Conservation (phyloP, 2,888 invertebrate genomes). For the Zonitis immaculata region DNA sequence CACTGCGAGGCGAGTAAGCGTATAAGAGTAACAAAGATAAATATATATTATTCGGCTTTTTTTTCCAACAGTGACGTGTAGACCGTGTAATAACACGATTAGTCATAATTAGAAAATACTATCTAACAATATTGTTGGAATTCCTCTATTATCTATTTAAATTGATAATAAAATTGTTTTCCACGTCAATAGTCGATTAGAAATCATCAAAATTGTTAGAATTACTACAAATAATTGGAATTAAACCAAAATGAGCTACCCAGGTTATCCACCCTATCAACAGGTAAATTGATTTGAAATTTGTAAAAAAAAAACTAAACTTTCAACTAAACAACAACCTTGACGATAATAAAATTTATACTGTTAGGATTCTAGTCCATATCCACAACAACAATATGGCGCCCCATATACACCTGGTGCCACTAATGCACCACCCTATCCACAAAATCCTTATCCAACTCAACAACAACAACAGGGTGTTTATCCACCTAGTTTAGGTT, state of each 20-base stretch:
- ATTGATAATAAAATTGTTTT: too few relatives aligned
- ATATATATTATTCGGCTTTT: too few relatives aligned
- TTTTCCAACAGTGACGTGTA: too few relatives aligned
- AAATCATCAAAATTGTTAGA: too few relatives aligned
- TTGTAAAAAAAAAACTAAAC: too few relatives aligned
- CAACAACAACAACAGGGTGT: conserved; percentile 29
- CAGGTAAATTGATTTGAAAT: conserved; percentile 42
- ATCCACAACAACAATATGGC: conserved; percentile 32
- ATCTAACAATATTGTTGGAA: neutral
- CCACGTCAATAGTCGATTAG: too few relatives aligned
- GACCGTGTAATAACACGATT: too few relatives aligned
- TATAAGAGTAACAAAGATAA: too few relatives aligned
- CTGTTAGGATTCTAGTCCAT: conserved; percentile 29
- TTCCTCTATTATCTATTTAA: neutral
- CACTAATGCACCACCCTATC: conserved; percentile 45
- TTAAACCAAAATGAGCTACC: conserved; percentile 39
- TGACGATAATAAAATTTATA: conserved; percentile 19
- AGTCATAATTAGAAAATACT: neutral
- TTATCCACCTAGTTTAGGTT: conserved; percentile 51
- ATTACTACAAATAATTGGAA: too few relatives aligned
- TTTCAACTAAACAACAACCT: too few relatives aligned
- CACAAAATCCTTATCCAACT: conserved; percentile 37
- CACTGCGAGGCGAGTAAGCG: too few relatives aligned
- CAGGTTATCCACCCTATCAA: conserved; percentile 39
- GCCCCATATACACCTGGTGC: conserved; percentile 28